Base-by-base conservation (phyloP, 2,113 vertebrate species). In the Nothobranchius kuhntae region DNA sequence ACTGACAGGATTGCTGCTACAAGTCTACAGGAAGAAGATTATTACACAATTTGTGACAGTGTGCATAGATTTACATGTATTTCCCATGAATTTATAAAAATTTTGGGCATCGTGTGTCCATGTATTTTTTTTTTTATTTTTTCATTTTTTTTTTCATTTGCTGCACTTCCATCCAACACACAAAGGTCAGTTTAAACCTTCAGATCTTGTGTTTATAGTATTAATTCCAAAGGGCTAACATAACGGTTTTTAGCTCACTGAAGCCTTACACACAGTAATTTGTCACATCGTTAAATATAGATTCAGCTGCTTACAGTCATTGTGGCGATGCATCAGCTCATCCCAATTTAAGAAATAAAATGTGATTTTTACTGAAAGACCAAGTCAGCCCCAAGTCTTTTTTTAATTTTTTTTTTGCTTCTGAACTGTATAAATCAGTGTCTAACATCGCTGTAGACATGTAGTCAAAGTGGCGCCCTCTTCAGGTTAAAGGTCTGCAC, bases 221-320 rank as follows among this genome's bases (percentile, higher is more conserved):
- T 81, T 73, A 60, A 56, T 79, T 78, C 80, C 56, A 36, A 89
- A 91, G 84, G 86, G 88, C 85, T 91, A 80, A 63, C 57, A 45
- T 0, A 53, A 17, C 53, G 26, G 52, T 45, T 79, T 65, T 85
- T 79, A 85, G 65, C 61, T 73, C 55, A 80, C 74, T 14, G 52
- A 84, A 80, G 75, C 76, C 82, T 91, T 67, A 72, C 78, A 85
- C 53, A 30, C 21, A 40, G 47, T 47, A 38, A 58, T 73, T 59
- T 64, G 52, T 77, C 14, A 65, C 17, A 62, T 17, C 36, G 66
- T 61, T 52, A 7, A 71, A 42, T 42, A 45, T 45, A 50, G 8
- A 54, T 45, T 57, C 46, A 69, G 9, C 47, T 61, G 70, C 0
- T 24, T 35, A 30, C 24, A 35, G 44, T 48, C 26, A 35, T 17